These are phyloP conservation scores for Sussaba pulchella DNA, from an alignment of 2,888 invertebrate genomes.

Conservation along the genomic window DNA sequence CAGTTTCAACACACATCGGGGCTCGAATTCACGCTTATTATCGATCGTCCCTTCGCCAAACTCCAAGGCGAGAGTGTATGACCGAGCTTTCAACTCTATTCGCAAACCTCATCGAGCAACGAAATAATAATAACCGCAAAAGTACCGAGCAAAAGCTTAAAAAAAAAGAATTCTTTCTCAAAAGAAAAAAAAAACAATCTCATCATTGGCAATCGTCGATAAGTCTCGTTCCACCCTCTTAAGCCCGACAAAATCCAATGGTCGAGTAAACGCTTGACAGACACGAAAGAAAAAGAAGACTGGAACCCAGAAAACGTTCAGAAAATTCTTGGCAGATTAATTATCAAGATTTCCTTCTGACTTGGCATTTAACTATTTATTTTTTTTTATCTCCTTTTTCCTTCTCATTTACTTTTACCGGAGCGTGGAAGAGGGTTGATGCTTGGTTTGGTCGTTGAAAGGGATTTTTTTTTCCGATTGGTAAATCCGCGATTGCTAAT, in stretches of 20 bases:
- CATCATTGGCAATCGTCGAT: neutral
- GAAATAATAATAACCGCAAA: slow-evolving; percentile 16
- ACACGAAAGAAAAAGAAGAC: neutral
- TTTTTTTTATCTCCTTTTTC: neutral
- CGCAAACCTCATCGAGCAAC: slow-evolving; percentile 34
- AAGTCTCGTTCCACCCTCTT: neutral
- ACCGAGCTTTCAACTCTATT: slow-evolving; percentile 5
- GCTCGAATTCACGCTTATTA: slow-evolving; percentile 75
- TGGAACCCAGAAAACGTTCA: slow-evolving; percentile 10
- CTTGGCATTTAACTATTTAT: no score
- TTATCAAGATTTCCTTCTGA: slow-evolving; percentile 25
- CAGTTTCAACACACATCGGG: slow-evolving; percentile 39
- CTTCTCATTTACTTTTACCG: neutral
- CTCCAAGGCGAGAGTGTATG: neutral
- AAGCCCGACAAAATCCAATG: neutral
- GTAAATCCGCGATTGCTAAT: slow-evolving; percentile 8
- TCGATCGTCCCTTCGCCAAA: slow-evolving; percentile 74
- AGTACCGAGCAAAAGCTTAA: neutral
- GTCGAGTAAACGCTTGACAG: neutral
- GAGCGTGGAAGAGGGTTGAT: no score
- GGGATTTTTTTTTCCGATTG: slow-evolving; percentile 9
- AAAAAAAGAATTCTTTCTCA: no score
- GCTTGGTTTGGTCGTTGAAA: neutral
- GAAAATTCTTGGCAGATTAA: slow-evolving; percentile 26
- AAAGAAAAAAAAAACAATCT: neutral